Evolutionary conservation across 2,113 vertebrate species (phyloP), one percentile per base, ranked within the genome.

Genomic region (Bos indicus): DNA sequence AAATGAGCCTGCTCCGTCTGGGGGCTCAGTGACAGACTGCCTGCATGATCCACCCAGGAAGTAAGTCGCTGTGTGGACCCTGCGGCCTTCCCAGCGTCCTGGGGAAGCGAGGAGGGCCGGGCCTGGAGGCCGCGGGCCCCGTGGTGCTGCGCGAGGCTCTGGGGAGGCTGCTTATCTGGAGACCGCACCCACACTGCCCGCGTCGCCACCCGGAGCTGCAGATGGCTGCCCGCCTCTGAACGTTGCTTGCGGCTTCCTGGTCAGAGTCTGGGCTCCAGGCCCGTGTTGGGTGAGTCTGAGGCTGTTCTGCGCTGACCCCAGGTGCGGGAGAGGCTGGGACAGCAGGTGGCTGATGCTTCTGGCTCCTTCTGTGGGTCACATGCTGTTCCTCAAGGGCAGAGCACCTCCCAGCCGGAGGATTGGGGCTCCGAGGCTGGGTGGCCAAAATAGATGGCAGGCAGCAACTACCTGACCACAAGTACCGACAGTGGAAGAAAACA

Each of bases 1-100:
- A 30, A 26, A 25, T 6, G 25, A 54, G 28, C 28, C 0, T 8
- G 33, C 77, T 30, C 1, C 7, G 1, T 60, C 36, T 1, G 1
- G 46, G 62, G 21, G 17, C n/a, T 82, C 33, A 1, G 12, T 52
- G 11, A 11, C 17, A 74, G 12, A 2, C 60, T 9, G 43, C 40
- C 52, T 5, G 46, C 23, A 26, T 23, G 82, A 3, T 10, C 23
- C 3, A 2, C 2, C 30, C 15, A 33, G 81, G 26, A 26, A 60
- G 40, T 9, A 16, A n/a, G 7, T 40, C 5, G 2, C 12, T 6
- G 2, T 23, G 3, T 56, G 16, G 30, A 9, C 59, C 59, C 28
- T 46, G 80, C 4, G 1, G 6, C 17, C 30, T 17, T 26, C 19
- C 3, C 17, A 7, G 6, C 3, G 7, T 82, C 77, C 60, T 51